Conservation (phyloP, 2,113 vertebrate genomes). For the Syngnathoides biaculeatus region DNA sequence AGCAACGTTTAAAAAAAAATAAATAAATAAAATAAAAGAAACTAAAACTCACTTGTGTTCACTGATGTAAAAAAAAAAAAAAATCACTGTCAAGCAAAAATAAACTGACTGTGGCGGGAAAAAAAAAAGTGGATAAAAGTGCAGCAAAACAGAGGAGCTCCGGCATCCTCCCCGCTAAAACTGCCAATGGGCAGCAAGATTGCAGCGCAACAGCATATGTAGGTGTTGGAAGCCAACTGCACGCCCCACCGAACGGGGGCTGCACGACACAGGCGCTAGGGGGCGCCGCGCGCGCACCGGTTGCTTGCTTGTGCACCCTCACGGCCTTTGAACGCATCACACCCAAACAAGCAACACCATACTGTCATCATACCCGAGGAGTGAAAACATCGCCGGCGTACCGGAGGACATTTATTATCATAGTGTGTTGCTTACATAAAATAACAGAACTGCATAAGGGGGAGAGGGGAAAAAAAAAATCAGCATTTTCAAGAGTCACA, state of each 20-base stretch:
- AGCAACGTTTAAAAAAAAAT: background rate
- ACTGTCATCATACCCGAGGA: background rate
- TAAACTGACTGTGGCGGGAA: background rate
- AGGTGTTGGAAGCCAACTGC: background rate
- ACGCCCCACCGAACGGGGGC: background rate
- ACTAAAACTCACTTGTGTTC: background rate
- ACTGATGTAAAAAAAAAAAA: background rate
- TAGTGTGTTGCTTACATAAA: background rate
- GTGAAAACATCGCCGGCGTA: background rate
- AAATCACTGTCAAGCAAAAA: background rate
- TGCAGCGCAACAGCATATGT: constrained; percentile 13
- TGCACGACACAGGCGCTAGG: constrained; percentile 34
- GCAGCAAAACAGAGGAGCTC: constrained; percentile 14
- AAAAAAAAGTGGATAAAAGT: constrained; percentile 5
- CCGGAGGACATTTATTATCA: background rate
- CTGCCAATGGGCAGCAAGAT: constrained; percentile 35
- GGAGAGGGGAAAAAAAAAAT: background rate
- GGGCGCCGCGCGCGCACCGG: constrained; percentile 16
- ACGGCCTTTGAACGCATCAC: background rate
- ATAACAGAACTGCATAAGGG: background rate
- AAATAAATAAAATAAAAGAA: background rate
- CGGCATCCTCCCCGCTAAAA: constrained; percentile 25
- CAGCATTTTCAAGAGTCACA: too few species aligned
- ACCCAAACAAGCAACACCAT: background rate
- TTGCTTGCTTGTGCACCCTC: background rate